Evolutionary conservation across 35 echinoderm and acorn worm genomes (phyloP).

Genomic region (Amphiura filiformis): DNA sequence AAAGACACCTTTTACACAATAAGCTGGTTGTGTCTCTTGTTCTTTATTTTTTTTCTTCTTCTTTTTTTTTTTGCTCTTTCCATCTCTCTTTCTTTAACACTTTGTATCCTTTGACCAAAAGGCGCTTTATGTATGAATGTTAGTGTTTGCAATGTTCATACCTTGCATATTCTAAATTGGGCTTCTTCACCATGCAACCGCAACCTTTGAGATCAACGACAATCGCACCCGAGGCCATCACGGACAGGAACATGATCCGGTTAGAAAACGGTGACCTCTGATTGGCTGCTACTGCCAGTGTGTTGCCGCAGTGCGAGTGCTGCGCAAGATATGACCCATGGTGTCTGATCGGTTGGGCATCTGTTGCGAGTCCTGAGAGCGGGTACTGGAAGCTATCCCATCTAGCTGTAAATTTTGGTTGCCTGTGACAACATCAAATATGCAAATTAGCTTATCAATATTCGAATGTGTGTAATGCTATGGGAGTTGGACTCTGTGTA

Average conservation of each 20-base stretch:
- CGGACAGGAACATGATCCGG: constrained; percentile 68
- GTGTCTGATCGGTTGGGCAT: constrained; percentile 48
- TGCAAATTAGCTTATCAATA: neutral
- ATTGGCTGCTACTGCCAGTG: constrained; percentile 71
- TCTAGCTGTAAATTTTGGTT: constrained; percentile 37
- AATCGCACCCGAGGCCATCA: constrained; percentile 48
- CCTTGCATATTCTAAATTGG: constrained; percentile 56
- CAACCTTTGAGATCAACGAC: constrained; percentile 70
- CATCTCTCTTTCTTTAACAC: no score
- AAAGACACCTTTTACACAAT: no score
- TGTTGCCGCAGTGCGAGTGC: constrained; percentile 49
- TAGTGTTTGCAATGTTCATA: no score
- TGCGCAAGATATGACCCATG: constrained; percentile 50
- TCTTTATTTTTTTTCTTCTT: no score
- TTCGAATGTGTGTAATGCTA: no score
- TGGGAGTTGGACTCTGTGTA: neutral
- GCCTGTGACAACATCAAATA: no score
- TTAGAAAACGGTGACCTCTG: constrained; percentile 55
- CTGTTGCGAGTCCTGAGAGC: constrained; percentile 41
- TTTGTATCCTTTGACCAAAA: no score
- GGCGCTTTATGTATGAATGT: no score
- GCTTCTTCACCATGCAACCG: constrained; percentile 53
- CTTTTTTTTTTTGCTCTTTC: no score
- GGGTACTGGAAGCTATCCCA: constrained; percentile 69
- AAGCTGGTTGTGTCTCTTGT: no score